Percentiles rank a stretch among this genome's conserved stretches.
Evolutionary conservation across 2,888 invertebrate species (phyloP).

Genomic region (Anthophora plumipes): DNA sequence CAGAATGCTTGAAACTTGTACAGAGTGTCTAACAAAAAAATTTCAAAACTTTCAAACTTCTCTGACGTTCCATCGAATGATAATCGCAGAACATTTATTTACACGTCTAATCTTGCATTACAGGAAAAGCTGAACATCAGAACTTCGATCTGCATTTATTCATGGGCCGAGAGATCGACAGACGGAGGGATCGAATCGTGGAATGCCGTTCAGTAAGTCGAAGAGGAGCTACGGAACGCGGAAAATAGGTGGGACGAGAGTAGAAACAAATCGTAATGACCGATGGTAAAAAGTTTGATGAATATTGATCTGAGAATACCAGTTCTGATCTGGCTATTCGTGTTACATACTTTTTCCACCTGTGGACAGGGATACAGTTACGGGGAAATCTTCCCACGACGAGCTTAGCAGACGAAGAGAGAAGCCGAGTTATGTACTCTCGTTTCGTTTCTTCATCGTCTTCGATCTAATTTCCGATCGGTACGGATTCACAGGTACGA

Average conservation of each 20-base stretch:
- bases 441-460: conserved; percentile 60
- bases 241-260: conserved; percentile 42
- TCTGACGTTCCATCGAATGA: no score
- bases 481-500: conserved; percentile 47
- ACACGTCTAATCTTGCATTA: not conserved
- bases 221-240: conserved; percentile 47
- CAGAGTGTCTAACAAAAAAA: no score
- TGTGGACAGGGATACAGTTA: conserved; percentile 33
- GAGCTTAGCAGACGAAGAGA: conserved; percentile 8
- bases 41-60: no score
- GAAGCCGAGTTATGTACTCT: not conserved
- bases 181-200: conserved; percentile 21
- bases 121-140: not conserved
- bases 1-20: no score
- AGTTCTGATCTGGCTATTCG: conserved; percentile 56
- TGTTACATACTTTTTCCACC: conserved; percentile 56
- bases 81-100: no score
- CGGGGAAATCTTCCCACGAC: conserved; percentile 51
- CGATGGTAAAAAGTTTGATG: conserved; percentile 48
- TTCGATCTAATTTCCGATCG: conserved; percentile 72
- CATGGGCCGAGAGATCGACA: conserved; percentile 23
- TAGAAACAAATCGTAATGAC: conserved; percentile 53
- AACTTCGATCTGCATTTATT: conserved; percentile 12
- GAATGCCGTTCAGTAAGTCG: conserved; percentile 50
- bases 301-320: conserved; percentile 61